These are phyloP conservation scores for Delichon dasypus DNA, from an alignment of 2,797 vertebrate genomes.

Conservation along the genomic window DNA sequence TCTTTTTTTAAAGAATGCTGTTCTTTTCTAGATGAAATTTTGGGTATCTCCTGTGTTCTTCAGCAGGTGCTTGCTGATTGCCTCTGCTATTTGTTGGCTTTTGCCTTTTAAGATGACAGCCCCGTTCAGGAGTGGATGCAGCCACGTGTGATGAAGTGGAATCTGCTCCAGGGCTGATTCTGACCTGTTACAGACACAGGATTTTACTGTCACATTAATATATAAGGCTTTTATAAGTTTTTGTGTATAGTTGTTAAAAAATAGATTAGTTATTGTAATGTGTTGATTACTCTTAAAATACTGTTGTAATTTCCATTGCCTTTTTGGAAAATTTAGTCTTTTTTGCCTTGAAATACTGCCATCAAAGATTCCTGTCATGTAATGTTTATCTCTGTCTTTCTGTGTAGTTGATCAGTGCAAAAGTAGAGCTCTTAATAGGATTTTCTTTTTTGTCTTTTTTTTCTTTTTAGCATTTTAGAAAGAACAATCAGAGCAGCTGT, in stretches of 20 bases:
- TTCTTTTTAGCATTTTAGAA: conserved; percentile 83
- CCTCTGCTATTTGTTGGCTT: neutral
- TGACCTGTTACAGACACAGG: neutral
- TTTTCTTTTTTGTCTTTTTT: neutral
- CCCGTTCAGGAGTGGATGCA: neutral
- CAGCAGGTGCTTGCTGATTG: neutral
- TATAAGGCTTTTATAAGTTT: neutral
- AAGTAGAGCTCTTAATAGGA: neutral
- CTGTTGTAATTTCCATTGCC: neutral
- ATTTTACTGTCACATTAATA: neutral
- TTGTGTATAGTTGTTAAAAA: neutral
- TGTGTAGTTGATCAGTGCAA: neutral
- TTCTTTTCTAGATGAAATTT: neutral
- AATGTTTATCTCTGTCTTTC: neutral
- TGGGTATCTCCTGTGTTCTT: neutral
- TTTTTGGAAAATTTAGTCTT: neutral
- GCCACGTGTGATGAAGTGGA: neutral
- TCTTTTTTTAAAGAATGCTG: neutral
- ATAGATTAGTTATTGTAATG: neutral
- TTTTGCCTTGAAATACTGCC: neutral
- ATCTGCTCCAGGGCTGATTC: neutral
- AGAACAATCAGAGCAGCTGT: conserved; percentile 90
- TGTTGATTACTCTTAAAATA: neutral
- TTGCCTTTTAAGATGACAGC: neutral
- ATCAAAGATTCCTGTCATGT: neutral